These are phyloP conservation scores for Naso thynnoides DNA, from an alignment of 2,797 vertebrate genomes.

Conservation along the genomic window DNA sequence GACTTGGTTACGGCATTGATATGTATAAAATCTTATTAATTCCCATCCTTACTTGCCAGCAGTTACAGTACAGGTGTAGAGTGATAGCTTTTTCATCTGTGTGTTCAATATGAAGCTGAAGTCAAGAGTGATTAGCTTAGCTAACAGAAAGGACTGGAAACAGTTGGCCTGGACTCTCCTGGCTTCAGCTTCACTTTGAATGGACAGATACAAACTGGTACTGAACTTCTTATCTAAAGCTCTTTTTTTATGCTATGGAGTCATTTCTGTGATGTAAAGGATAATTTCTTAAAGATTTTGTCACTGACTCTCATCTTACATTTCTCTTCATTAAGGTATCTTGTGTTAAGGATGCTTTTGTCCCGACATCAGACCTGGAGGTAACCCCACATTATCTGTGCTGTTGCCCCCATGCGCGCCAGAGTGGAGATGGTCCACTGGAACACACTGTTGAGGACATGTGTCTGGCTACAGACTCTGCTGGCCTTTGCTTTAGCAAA, in stretches of 20 bases:
- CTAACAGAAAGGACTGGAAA: background rate
- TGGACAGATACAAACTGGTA: background rate
- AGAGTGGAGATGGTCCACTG: conserved; percentile 83
- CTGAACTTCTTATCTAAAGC: background rate
- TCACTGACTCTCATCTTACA: background rate
- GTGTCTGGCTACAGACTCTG: conserved; percentile 82
- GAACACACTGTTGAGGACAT: conserved; percentile 77
- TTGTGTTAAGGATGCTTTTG: conserved; percentile 74
- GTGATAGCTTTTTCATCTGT: background rate
- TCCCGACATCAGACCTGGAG: conserved; percentile 68
- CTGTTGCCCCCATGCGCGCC: conserved; percentile 34
- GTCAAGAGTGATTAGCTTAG: background rate
- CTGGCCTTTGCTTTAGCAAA: conserved; percentile 73
- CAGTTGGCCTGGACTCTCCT: background rate
- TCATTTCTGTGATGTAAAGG: background rate
- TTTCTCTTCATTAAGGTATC: conserved; percentile 52
- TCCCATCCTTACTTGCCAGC: no score
- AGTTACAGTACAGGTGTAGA: no score
- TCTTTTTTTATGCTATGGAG: background rate
- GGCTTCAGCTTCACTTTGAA: background rate
- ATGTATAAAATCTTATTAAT: no score
- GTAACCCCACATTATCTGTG: conserved; percentile 70
- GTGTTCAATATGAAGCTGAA: background rate
- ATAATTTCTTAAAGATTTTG: background rate
- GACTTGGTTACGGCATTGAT: no score